Conservation (phyloP, 1,140 invertebrate species). For the Pseudomyrmex gracilis region DNA sequence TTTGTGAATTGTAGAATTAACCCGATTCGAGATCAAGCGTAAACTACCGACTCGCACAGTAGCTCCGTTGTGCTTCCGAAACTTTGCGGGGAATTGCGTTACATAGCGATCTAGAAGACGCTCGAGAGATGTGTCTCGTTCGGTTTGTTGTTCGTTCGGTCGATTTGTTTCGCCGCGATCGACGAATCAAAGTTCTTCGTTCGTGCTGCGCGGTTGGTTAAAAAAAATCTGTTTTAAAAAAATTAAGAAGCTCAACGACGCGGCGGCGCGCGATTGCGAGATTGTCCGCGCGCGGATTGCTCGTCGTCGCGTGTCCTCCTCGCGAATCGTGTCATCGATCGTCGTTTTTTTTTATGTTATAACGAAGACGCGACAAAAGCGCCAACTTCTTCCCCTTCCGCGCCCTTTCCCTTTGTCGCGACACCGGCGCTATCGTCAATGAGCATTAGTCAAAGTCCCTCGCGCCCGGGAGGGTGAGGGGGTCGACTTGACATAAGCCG, state of each 20-base stretch:
- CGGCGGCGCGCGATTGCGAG: too few species aligned
- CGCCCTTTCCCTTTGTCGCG: not conserved
- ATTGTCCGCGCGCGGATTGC: too few species aligned
- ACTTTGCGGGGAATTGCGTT: not conserved
- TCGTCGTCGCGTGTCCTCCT: too few species aligned
- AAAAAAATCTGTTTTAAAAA: too few species aligned
- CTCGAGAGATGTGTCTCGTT: not conserved
- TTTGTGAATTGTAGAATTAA: not conserved
- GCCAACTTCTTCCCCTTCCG: not conserved
- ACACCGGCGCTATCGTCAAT: not conserved
- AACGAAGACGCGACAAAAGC: not conserved
- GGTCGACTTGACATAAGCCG: constrained; percentile 8
- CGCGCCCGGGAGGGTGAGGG: not conserved
- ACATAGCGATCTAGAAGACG: not conserved
- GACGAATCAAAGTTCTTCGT: too few species aligned
- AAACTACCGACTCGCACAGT: constrained; percentile 20
- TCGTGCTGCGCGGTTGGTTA: too few species aligned
- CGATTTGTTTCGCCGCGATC: not conserved
- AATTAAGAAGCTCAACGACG: too few species aligned
- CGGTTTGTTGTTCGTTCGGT: not conserved
- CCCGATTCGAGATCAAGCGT: not conserved
- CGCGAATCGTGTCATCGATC: not conserved
- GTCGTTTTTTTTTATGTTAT: too few species aligned
- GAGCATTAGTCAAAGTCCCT: not conserved
- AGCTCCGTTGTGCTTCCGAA: not conserved